phyloP scores from a whole-genome alignment of 2,113 vertebrate genomes.

The Phaethon lepturus region DNA sequence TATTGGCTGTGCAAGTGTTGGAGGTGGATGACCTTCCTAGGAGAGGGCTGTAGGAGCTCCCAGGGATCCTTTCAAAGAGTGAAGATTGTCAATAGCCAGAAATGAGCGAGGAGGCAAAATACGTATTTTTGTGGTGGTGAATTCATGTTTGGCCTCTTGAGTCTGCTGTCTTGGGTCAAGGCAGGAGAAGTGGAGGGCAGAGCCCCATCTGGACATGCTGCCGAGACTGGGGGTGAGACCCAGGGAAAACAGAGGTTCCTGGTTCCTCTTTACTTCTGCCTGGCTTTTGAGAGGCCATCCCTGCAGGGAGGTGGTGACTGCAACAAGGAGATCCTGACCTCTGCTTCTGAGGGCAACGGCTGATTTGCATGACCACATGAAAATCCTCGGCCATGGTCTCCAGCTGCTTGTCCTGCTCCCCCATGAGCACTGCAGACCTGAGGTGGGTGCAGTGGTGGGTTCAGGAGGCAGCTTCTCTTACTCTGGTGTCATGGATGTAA shows the following conservation, averaged over 20 bases:
- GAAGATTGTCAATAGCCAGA: background rate
- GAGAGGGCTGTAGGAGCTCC: background rate
- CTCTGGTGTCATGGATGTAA: fast-evolving
- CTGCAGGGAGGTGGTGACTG: fast-evolving
- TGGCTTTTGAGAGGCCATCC: background rate
- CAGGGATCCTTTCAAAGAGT: background rate
- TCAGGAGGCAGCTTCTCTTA: background rate
- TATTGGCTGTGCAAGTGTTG: background rate
- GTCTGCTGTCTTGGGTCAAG: background rate
- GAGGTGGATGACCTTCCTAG: background rate
- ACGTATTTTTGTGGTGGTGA: background rate
- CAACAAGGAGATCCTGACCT: background rate
- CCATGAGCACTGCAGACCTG: background rate
- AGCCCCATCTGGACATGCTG: background rate
- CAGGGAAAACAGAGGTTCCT: background rate
- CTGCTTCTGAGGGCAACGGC: fast-evolving
- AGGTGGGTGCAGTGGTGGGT: background rate
- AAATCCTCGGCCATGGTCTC: fast-evolving
- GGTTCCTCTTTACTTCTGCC: background rate
- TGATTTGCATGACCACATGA: fast-evolving
- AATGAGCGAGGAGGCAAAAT: background rate
- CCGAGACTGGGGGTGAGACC: background rate
- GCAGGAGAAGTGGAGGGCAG: background rate
- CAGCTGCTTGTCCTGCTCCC: background rate
- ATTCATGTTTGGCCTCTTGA: background rate